These are phyloP conservation scores for Ladona fulva DNA, from an alignment of 1,140 invertebrate species.

Conservation along the genomic window DNA sequence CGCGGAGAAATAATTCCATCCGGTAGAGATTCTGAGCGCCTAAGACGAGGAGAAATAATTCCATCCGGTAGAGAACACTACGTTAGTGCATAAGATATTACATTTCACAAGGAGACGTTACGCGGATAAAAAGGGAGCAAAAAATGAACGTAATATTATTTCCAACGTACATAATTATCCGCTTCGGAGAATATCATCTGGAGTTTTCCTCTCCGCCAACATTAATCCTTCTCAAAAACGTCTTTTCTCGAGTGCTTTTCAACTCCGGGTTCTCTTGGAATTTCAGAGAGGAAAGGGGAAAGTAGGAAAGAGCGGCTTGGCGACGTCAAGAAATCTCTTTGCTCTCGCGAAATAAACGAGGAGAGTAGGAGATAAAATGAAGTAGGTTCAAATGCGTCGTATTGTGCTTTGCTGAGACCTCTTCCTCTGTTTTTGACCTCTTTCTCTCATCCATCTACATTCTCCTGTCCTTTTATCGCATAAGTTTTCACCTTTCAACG, in stretches of 20 bases:
- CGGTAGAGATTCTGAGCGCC: too few relatives aligned
- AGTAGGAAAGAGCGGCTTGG: neutral
- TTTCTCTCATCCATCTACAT: neutral
- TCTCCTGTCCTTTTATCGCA: neutral
- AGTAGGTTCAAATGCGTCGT: neutral
- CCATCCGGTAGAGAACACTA: too few relatives aligned
- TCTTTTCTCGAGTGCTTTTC: conserved; percentile 2
- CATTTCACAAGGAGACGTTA: too few relatives aligned
- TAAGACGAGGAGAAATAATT: too few relatives aligned
- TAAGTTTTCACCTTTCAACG: neutral
- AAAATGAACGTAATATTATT: too few relatives aligned
- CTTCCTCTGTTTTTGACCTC: neutral
- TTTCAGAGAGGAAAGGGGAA: neutral
- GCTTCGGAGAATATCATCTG: neutral
- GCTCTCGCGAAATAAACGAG: neutral
- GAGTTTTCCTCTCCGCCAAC: neutral
- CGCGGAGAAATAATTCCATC: too few relatives aligned
- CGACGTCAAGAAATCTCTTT: neutral
- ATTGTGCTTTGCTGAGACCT: neutral
- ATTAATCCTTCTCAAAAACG: neutral
- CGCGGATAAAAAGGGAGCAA: too few relatives aligned
- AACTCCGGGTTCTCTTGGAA: neutral
- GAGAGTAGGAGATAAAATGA: neutral
- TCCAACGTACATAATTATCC: neutral
- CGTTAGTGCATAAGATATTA: too few relatives aligned